These are phyloP conservation scores for Euwallacea fornicatus DNA, from an alignment of 1,140 invertebrate genomes.

Conservation along the genomic window DNA sequence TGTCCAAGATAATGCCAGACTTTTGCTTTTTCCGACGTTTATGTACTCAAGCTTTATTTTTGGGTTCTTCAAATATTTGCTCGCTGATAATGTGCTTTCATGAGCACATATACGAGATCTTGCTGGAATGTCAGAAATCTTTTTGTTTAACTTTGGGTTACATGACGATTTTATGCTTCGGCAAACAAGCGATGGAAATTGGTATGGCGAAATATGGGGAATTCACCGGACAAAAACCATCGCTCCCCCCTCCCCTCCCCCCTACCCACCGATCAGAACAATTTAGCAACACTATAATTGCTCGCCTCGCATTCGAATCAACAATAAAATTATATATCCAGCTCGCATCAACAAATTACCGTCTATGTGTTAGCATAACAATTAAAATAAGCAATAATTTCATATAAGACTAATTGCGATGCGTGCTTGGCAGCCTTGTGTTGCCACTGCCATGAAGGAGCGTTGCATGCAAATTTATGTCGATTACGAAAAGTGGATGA, in stretches of 20 bases:
- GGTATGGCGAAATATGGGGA: conserved; percentile 7
- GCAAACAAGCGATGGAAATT: conserved; percentile 7
- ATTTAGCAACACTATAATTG: too few species aligned
- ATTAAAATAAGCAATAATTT: too few species aligned
- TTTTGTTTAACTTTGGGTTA: conserved; percentile 20
- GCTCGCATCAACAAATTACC: too few species aligned
- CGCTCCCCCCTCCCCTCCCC: too few species aligned
- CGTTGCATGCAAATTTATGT: conserved; percentile 1
- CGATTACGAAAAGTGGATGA: not conserved
- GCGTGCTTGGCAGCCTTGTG: not conserved
- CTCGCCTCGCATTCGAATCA: too few species aligned
- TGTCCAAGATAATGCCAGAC: conserved; percentile 21
- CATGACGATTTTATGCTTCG: conserved; percentile 18
- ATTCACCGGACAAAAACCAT: too few species aligned
- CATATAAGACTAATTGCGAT: too few species aligned
- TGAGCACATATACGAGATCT: conserved; percentile 24
- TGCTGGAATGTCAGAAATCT: conserved; percentile 26
- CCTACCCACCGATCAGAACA: too few species aligned
- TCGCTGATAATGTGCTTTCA: conserved; percentile 27
- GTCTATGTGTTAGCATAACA: too few species aligned
- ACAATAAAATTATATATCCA: too few species aligned
- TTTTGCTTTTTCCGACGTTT: conserved; percentile 23
- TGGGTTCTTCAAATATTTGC: conserved; percentile 27
- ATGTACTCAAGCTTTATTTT: conserved; percentile 23
- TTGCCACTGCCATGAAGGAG: not conserved